phyloP scores from a whole-genome alignment of 2,888 invertebrate species.

The Barypeithes pellucidus region DNA sequence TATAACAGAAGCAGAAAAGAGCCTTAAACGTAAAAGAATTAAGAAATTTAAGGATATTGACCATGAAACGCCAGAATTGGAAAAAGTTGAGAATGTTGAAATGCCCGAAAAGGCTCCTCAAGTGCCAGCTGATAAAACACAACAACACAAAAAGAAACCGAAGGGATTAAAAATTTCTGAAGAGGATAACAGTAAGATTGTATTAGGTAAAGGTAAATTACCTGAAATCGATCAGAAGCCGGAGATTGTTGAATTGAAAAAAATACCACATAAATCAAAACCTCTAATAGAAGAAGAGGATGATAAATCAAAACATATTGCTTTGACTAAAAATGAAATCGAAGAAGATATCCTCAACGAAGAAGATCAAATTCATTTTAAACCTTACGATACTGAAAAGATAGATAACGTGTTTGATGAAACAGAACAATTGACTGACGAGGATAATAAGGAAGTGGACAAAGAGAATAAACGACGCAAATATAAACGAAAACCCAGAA shows the following conservation, averaged over 20 bases:
- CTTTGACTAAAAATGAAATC: constrained; percentile 10
- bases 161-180: constrained; percentile 50
- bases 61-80: constrained; percentile 68
- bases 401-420: constrained; percentile 66
- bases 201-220: constrained; percentile 66
- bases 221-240: constrained; percentile 63
- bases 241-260: constrained; percentile 66
- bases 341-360: constrained; percentile 37
- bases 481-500: constrained; percentile 61
- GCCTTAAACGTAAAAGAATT: constrained; percentile 62
- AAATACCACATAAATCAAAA: constrained; percentile 65
- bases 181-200: constrained; percentile 58
- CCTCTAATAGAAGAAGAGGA: constrained; percentile 46
- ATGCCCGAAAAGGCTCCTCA: constrained; percentile 60
- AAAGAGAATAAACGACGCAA: constrained; percentile 62
- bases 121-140: constrained; percentile 62
- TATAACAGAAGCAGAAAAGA: constrained; percentile 69
- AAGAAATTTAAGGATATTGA: constrained; percentile 66
- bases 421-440: constrained; percentile 65
- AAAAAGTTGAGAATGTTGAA: constrained; percentile 68
- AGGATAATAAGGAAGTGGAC: constrained; percentile 53
- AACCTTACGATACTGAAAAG: constrained; percentile 66
- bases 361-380: constrained; percentile 60
- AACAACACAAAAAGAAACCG: constrained; percentile 53
- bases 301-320: constrained; percentile 43